Evolutionary conservation across 2,888 invertebrate species (phyloP), one percentile per base, ranked within the genome.

Genomic region (Omphaloscelis lunosa): DNA sequence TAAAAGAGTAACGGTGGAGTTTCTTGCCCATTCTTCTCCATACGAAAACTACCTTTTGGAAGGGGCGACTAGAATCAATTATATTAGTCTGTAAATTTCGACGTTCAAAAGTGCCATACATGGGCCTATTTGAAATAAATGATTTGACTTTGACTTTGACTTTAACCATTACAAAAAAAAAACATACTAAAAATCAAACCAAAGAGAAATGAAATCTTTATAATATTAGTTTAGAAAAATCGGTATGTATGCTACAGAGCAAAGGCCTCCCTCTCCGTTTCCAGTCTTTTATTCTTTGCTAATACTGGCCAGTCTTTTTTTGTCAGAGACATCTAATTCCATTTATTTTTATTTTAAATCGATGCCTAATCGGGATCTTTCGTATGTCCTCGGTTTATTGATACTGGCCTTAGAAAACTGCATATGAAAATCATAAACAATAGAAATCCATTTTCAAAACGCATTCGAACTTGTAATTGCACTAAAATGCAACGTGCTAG

Each of bases 401-500:
- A 53, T 34, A 39, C 34, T 53, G 68, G n/a, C 56, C 20, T 23
- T 3, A 66, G 23, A 68, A 58, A 48, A 12, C 20, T 27, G 39
- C 29, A 15, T 8, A 67, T 34, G 2, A 20, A 53, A 29, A 20
- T 4, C 29, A n/a, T 41, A 67, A 27, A 27, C 12, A 45, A 58
- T 45, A 41, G 12, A 61, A 75, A 4, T 51, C 51, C n/a, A 29
- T 51, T 72, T 75, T 62, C 23, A 75, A 61, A 75, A 62, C 29
- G 29, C 20, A 62, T 15, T 29, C 11, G 12, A 27, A 45, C 5
- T 75, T 23, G 27, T 45, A 34, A 74, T 68, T 56, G 15, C 34
- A 74, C 34, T 63, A 58, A 63, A 68, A 68, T 58, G 34, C 67
- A 63, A 74, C 51, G 23, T 59, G 81, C 41, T 20, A 59, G 45